Conservation (phyloP, 2,797 vertebrate species). For the Bufotes viridis region DNA sequence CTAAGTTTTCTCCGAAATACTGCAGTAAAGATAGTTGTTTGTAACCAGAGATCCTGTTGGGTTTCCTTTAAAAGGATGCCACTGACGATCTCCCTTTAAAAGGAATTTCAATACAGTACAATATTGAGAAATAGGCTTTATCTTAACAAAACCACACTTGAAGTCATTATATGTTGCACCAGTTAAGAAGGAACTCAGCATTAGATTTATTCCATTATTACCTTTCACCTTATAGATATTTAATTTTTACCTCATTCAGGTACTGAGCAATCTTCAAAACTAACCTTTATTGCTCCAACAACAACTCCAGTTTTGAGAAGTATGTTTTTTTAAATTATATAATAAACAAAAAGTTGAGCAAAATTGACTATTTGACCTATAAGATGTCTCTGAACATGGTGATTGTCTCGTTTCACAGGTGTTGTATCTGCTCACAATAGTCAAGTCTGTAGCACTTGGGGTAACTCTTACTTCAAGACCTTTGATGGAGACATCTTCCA, state of each 20-base stretch:
- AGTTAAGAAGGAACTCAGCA: neutral
- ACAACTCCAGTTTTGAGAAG: constrained; percentile 38
- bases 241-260: neutral
- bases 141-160: too few relatives aligned
- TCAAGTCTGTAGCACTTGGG: constrained; percentile 59
- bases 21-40: too few relatives aligned
- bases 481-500: constrained; percentile 58
- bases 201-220: neutral
- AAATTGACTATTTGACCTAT: neutral
- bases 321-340: neutral
- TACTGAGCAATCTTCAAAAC: constrained; percentile 7
- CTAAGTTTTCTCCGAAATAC: too few relatives aligned
- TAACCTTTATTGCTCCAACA: constrained; percentile 52
- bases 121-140: too few relatives aligned
- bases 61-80: too few relatives aligned
- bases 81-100: too few relatives aligned
- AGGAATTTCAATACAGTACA: too few relatives aligned
- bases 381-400: neutral
- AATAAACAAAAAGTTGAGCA: neutral
- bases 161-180: too few relatives aligned
- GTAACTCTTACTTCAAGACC: constrained; percentile 53
- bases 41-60: too few relatives aligned
- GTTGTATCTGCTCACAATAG: constrained; percentile 34
- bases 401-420: constrained; percentile 6
- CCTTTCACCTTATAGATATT: neutral